Percentiles rank a stretch among this genome's conserved stretches.
phyloP scores from a whole-genome alignment of 2,113 vertebrate genomes.

The Arizona elegans region DNA sequence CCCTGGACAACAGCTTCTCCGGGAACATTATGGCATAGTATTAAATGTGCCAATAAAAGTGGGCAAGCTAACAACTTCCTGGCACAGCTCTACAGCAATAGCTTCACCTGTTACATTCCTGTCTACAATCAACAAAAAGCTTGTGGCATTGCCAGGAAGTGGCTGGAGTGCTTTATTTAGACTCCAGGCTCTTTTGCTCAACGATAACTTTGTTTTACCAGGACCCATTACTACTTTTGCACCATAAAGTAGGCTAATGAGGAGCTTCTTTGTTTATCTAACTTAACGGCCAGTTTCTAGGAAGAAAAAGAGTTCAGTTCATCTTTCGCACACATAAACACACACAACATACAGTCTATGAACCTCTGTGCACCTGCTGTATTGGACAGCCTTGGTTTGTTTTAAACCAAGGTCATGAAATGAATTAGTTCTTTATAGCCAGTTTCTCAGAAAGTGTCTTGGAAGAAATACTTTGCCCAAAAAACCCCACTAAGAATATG shows the following conservation, averaged over 20 bases:
- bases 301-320: not conserved
- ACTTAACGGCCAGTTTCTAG: not conserved
- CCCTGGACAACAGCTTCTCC: not conserved
- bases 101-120: not conserved
- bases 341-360: slow-evolving; percentile 6
- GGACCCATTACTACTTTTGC: not conserved
- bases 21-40: not conserved
- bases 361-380: slow-evolving; percentile 50
- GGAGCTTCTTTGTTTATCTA: not conserved
- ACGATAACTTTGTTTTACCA: not conserved
- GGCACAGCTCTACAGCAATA: not conserved
- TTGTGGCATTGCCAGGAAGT: not conserved
- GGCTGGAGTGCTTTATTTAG: not conserved
- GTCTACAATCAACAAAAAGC: not conserved
- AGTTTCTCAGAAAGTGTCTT: slow-evolving; percentile 44
- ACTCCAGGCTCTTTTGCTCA: not conserved
- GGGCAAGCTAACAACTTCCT: not conserved
- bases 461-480: slow-evolving; percentile 31
- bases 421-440: slow-evolving; percentile 51
- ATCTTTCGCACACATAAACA: not conserved
- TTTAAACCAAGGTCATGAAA: slow-evolving; percentile 60
- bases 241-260: not conserved
- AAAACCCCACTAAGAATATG: slow-evolving; percentile 23
- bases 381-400: slow-evolving; percentile 48
- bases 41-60: not conserved